Conservation (phyloP, 37 sponge, comb jelly and placozoan species). For the Bolinopsis microptera region DNA sequence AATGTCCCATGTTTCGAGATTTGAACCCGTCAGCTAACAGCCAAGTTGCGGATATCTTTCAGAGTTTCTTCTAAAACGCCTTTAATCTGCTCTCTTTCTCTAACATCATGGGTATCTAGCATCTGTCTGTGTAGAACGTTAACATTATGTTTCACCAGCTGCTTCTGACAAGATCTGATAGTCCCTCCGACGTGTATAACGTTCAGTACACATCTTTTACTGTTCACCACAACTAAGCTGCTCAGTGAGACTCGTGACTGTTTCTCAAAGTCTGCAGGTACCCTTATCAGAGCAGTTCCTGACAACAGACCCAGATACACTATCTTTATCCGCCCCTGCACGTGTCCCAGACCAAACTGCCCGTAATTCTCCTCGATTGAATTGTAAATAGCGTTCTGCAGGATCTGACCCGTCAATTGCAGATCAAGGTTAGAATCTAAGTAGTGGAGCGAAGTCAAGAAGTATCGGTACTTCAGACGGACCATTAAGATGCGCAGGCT, state of each 20-base stretch:
- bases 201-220: not conserved
- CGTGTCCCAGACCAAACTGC: not conserved
- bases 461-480: conserved; percentile 52
- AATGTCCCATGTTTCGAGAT: not conserved
- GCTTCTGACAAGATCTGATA: conserved; percentile 36
- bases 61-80: not conserved
- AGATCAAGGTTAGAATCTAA: not conserved
- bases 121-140: conserved; percentile 28
- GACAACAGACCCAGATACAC: conserved; percentile 20
- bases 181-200: conserved; percentile 56
- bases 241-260: conserved; percentile 34
- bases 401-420: not conserved
- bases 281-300: conserved; percentile 19
- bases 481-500: not conserved
- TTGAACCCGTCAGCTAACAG: not conserved
- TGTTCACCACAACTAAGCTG: not conserved
- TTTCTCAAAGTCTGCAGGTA: conserved; percentile 57
- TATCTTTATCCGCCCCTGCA: conserved; percentile 29
- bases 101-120: not conserved
- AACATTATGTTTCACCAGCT: not conserved
- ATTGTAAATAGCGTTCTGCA: conserved; percentile 14
- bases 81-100: conserved; percentile 20
- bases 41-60: not conserved
- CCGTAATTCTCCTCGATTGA: conserved; percentile 42
- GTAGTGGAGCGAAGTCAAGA: conserved; percentile 3